Conservation (phyloP, 2,888 invertebrate genomes). For the Hypercompe scribonia region DNA sequence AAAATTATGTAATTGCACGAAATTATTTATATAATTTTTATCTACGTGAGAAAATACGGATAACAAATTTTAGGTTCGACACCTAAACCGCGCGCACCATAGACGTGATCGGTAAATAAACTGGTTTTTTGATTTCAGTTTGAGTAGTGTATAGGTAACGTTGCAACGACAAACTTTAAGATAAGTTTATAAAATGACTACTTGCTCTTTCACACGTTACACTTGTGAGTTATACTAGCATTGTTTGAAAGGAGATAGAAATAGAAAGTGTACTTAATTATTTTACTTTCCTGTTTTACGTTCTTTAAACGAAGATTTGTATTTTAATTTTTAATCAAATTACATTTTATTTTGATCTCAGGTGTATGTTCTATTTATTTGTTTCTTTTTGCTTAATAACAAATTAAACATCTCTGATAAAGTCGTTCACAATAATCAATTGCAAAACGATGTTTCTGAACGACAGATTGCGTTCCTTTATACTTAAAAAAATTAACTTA, state of each 20-base stretch:
- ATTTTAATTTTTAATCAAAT: background rate
- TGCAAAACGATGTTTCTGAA: background rate
- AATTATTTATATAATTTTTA: conserved; percentile 40
- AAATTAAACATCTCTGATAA: background rate
- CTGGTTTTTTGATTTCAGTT: conserved; percentile 79
- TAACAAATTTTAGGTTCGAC: conserved; percentile 49
- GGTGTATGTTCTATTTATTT: background rate
- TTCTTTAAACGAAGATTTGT: background rate
- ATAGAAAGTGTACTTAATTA: conserved; percentile 1
- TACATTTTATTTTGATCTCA: background rate
- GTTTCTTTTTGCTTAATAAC: background rate
- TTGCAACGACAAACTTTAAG: conserved; percentile 30
- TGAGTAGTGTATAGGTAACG: conserved; percentile 32
- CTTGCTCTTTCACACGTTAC: conserved; percentile 22
- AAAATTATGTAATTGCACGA: conserved; percentile 38
- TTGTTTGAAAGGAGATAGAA: conserved; percentile 26
- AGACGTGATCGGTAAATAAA: conserved; percentile 79
- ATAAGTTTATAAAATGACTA: conserved; percentile 7
- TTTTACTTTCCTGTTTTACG: background rate
- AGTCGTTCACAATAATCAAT: background rate
- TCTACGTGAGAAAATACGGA: conserved; percentile 60
- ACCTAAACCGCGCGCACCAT: conserved; percentile 56
- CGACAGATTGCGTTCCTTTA: conserved; percentile 5
- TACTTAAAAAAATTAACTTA: too few relatives aligned
- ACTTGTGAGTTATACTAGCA: background rate